phyloP scores from a whole-genome alignment of 2,888 invertebrate species.

The Limnephilus marmoratus region DNA sequence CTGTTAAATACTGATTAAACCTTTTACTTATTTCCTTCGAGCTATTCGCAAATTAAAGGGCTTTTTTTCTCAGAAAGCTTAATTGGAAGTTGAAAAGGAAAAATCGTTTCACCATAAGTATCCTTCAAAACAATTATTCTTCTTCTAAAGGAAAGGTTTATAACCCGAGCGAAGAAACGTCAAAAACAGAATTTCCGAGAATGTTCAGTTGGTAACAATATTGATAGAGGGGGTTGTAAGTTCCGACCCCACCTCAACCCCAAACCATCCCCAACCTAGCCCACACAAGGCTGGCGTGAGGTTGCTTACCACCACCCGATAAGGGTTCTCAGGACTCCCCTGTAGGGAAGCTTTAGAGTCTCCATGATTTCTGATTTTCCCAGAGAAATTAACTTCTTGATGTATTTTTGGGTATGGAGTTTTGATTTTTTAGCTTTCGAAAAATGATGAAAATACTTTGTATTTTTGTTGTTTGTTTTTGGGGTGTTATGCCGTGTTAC shows the following conservation, averaged over 20 bases:
- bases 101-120: neutral
- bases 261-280: conserved; percentile 48
- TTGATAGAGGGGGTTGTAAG: conserved; percentile 54
- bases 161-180: conserved; percentile 48
- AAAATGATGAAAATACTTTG: neutral
- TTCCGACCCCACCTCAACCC: conserved; percentile 39
- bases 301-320: conserved; percentile 11
- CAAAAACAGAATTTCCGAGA: conserved; percentile 59
- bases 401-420: neutral
- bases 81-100: neutral
- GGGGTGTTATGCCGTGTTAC: too few relatives aligned
- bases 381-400: neutral
- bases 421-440: neutral
- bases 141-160: conserved; percentile 7
- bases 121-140: conserved; percentile 6
- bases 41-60: neutral
- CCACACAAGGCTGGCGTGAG: conserved; percentile 37
- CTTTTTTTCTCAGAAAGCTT: neutral
- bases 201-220: conserved; percentile 58
- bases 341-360: conserved; percentile 5
- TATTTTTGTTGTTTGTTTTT: too few relatives aligned
- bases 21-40: neutral
- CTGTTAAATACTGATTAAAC: neutral
- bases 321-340: conserved; percentile 39
- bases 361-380: neutral